Base-by-base conservation (phyloP, 2,113 vertebrate genomes). In the Albula glossodonta region DNA sequence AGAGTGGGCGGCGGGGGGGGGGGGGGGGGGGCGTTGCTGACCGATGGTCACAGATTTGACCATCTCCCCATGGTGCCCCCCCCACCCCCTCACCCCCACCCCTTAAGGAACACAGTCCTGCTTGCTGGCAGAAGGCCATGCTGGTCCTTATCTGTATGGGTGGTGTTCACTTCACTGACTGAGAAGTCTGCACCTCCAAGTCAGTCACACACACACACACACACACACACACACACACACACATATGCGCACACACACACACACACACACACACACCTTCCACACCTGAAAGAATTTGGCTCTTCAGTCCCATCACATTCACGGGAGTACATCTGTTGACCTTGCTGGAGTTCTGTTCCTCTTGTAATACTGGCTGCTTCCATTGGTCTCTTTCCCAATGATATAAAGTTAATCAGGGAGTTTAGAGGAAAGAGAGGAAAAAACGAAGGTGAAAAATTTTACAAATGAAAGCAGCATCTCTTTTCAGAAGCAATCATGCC, bases 11-110 rank as follows among this genome's bases (percentile, higher is more conserved):
- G n/a, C 25, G 41, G 91, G 91, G 92, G 92, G n/a, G 49, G 41
- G 91, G 91, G 92, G 92, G 89, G 90, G 89, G 88, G 90, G 91
- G 91, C 88, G 88, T 82, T 88, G 90, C 90, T 78, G 91, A 90
- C 90, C 91, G 52, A 60, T 51, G 52, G 53, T 22, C 57, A 13
- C 50, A 41, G 31, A 41, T 41, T 41, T 41, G 31, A 41, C 31
- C 31, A 41, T 41, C 31, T 41, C 31, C 31, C 31, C 31, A 41
- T 41, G 31, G 22, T 78, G 57, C 60, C 86, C 17, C 87, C 89
- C 31, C 31, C 31, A 41, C 31, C 31, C 31, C 31, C 31, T 41
- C 31, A 41, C 31, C 31, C 31, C 31, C 31, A 41, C 31, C 31
- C 31, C 31, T 41, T 41, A 41, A 41, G 31, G 31, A 41, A 41